Percentiles rank a stretch among this genome's conserved stretches.
Evolutionary conservation across 2,113 vertebrate genomes (phyloP).

Genomic region (Mirounga angustirostris): DNA sequence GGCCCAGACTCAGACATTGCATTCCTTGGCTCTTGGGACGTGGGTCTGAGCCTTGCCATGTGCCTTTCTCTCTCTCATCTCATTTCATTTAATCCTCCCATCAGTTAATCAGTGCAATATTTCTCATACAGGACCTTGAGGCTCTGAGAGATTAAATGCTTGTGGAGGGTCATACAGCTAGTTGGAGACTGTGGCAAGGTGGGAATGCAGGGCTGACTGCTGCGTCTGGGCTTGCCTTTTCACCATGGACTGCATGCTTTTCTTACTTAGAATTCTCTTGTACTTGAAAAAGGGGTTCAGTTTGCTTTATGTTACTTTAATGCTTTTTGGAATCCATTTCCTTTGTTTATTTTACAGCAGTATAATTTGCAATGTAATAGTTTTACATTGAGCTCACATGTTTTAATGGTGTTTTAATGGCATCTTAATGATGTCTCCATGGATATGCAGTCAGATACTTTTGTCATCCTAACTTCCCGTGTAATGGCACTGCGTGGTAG

Average conservation of each 20-base stretch:
- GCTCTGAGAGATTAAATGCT: neutral
- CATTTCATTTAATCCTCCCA: neutral
- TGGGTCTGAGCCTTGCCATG: neutral
- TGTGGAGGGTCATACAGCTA: no score
- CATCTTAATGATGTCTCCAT: constrained; percentile 72
- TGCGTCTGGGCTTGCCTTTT: neutral
- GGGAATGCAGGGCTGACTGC: accelerated
- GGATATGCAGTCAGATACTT: constrained; percentile 71
- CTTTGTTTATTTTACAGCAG: constrained; percentile 73
- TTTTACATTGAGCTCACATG: constrained; percentile 66
- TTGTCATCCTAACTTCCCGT: constrained; percentile 47
- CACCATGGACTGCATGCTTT: neutral
- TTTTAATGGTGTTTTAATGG: constrained; percentile 79
- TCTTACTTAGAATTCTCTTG: constrained; percentile 7
- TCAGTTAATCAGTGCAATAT: accelerated
- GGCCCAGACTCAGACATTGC: accelerated
- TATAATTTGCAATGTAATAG: constrained; percentile 67
- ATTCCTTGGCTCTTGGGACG: neutral
- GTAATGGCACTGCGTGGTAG: accelerated
- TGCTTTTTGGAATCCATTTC: constrained; percentile 51
- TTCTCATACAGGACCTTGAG: neutral
- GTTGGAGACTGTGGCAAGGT: neutral
- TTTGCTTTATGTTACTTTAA: neutral
- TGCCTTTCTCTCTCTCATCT: neutral
- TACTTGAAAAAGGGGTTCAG: neutral